phyloP scores from a whole-genome alignment of 2,888 invertebrate genomes.

The Bombylius discolor region DNA sequence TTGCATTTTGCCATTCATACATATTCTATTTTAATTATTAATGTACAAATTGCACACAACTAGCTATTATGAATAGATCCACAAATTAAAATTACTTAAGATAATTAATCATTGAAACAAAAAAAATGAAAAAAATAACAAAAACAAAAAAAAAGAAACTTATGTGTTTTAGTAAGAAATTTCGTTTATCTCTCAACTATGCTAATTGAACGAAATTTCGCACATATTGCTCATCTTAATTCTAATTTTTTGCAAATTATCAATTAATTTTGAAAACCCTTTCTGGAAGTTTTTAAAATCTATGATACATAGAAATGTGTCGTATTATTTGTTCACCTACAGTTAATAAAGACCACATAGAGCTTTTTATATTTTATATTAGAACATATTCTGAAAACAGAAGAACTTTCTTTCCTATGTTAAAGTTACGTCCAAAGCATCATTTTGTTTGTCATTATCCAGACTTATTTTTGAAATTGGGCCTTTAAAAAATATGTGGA shows the following conservation, averaged over 20 bases:
- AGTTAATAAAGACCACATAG: neutral
- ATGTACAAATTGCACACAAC: no score
- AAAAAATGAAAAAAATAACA: no score
- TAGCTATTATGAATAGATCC: no score
- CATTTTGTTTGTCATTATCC: conserved; percentile 14
- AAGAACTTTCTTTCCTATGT: conserved; percentile 7
- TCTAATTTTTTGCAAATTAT: neutral
- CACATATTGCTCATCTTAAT: neutral
- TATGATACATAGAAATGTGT: conserved; percentile 4
- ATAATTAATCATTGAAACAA: no score
- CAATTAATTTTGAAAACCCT: neutral
- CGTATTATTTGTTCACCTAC: neutral
- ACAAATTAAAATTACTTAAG: no score
- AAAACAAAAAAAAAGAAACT: no score
- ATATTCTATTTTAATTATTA: no score
- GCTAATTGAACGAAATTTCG: conserved; percentile 3
- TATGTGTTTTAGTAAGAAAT: neutral
- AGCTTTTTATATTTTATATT: neutral
- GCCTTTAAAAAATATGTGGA: conserved; percentile 12
- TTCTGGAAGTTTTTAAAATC: neutral
- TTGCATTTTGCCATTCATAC: no score
- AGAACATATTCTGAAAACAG: neutral
- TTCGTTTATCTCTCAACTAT: conserved; percentile 1
- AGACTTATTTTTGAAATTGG: conserved; percentile 9
- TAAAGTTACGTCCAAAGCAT: conserved; percentile 12